These are phyloP conservation scores for Dryoscopus gambensis DNA, from an alignment of 2,113 vertebrate species.

Conservation along the genomic window DNA sequence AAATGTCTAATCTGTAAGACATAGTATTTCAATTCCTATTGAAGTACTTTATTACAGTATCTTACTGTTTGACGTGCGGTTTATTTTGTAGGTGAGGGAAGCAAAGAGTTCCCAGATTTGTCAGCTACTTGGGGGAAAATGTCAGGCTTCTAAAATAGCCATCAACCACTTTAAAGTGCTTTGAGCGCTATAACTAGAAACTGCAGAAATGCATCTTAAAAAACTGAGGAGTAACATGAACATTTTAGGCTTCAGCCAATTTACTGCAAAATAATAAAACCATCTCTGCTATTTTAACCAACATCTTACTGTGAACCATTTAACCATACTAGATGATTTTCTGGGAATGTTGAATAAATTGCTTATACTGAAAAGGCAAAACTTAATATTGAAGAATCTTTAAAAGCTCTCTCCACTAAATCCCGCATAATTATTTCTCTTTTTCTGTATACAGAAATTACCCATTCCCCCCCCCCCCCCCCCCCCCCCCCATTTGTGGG, in stretches of 20 bases:
- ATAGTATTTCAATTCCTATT: not conserved
- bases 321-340: not conserved
- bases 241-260: not conserved
- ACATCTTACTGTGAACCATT: not conserved
- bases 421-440: not conserved
- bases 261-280: not conserved
- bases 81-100: not conserved
- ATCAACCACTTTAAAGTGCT: not conserved
- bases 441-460: not conserved
- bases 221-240: not conserved
- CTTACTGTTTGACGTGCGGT: not conserved
- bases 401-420: not conserved
- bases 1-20: not conserved
- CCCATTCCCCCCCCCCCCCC: accelerated
- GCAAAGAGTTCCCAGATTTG: not conserved
- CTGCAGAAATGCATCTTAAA: not conserved
- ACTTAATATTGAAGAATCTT: not conserved
- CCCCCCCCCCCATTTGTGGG: not conserved
- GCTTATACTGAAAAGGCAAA: not conserved
- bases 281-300: not conserved
- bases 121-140: not conserved
- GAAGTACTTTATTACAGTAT: not conserved
- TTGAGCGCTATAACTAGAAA: not conserved
- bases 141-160: not conserved
- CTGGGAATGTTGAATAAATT: not conserved